Conservation (phyloP, 2,113 vertebrate species). For the Antechinus flavipes region DNA sequence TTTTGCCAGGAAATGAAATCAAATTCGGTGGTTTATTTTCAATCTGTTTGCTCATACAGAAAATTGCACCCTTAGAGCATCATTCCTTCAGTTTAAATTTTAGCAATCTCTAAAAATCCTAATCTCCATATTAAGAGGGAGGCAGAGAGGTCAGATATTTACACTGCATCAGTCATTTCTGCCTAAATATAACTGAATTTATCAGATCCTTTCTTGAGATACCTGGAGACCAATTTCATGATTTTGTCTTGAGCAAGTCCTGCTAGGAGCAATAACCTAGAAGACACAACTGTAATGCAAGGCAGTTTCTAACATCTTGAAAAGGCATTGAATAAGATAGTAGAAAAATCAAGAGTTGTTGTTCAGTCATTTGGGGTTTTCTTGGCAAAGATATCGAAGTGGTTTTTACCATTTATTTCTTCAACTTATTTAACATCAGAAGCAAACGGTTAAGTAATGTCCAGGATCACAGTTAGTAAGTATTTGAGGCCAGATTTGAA, state of each 20-base stretch:
- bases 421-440: not conserved
- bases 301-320: not conserved
- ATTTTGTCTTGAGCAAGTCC: not conserved
- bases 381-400: not conserved
- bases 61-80: not conserved
- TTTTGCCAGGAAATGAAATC: not conserved
- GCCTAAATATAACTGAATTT: not conserved
- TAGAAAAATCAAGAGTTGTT: not conserved
- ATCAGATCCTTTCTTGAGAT: not conserved
- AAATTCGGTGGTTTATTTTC: not conserved
- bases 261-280: not conserved
- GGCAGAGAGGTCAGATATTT: not conserved
- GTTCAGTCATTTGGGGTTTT: not conserved
- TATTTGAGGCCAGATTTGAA: too few relatives aligned
- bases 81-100: not conserved
- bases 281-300: not conserved
- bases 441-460: not conserved
- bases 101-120: not conserved
- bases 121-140: not conserved
- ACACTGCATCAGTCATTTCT: not conserved
- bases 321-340: not conserved
- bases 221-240: not conserved
- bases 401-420: not conserved
- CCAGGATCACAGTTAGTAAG: not conserved
- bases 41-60: not conserved